Conservation (phyloP, 2,888 invertebrate genomes). For the Agrotis exclamationis region DNA sequence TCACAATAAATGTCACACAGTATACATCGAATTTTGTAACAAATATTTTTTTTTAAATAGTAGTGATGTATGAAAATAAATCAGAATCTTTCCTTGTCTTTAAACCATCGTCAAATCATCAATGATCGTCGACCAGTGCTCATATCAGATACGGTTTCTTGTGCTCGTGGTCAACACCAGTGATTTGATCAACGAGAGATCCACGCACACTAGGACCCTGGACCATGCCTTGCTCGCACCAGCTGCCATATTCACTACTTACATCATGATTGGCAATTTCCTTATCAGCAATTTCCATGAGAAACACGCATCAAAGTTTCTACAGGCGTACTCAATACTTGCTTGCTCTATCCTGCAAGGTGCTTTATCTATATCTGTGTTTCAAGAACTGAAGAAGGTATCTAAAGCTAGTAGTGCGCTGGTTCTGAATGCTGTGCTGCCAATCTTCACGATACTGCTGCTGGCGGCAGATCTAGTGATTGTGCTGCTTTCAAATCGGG, state of each 20-base stretch:
- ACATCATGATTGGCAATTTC: constrained; percentile 75
- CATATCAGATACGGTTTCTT: constrained; percentile 76
- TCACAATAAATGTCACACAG: not conserved
- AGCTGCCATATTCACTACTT: constrained; percentile 76
- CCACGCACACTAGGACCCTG: constrained; percentile 73
- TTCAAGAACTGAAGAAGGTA: constrained; percentile 35
- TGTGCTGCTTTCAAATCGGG: constrained; percentile 73
- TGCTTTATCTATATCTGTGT: constrained; percentile 46
- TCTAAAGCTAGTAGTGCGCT: constrained; percentile 60
- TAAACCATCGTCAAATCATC: constrained; percentile 49
- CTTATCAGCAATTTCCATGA: constrained; percentile 65
- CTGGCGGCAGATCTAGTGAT: constrained; percentile 78
- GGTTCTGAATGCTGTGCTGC: constrained; percentile 80
- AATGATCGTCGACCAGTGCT: constrained; percentile 75
- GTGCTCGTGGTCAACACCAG: constrained; percentile 80
- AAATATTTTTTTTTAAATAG: constrained; percentile 13
- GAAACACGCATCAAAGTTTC: constrained; percentile 72
- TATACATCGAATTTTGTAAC: not conserved
- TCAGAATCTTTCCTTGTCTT: constrained; percentile 10
- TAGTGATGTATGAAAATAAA: constrained; percentile 2
- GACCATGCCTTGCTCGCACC: constrained; percentile 80
- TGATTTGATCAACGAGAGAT: constrained; percentile 80
- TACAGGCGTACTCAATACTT: constrained; percentile 78
- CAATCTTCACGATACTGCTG: constrained; percentile 76
- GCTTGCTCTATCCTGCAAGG: constrained; percentile 73